Evolutionary conservation across 2,888 invertebrate genomes (phyloP), one percentile per base, ranked within the genome.

Genomic region (Troglohyphantes excavatus): DNA sequence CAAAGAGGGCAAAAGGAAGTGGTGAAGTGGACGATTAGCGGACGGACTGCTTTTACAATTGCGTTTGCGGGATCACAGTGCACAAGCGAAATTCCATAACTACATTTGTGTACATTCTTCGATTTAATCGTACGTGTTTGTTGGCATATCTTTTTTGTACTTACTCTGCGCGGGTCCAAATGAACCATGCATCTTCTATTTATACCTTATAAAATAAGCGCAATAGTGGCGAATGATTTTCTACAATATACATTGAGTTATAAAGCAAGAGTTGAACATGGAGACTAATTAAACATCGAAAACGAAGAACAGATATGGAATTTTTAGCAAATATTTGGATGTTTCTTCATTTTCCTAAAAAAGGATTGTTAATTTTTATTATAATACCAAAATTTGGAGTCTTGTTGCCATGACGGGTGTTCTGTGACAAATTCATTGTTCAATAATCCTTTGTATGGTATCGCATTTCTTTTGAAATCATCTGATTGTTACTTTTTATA

Each of bases 1-100:
- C 59, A 86, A 86, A 39, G 78, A 84, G 2, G 75, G 65, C n/a
- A 85, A 85, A 27, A 83, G 63, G 75, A 75, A 46, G 65, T 75
- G 73, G 73, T 84, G 53, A n/a, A 6, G 9, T 61, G 23, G 21
- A 63, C 11, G 6, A 27, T 27, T 13, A 11, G 21, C 53, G 46
- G 29, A 67, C 6, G 67, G 43, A 65, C 61, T 39, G 43, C 39
- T 78, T 78, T 78, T 78, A 21, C 61, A 75, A 75, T 13, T 19
- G 5, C 53, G 43, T 73, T 73, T 73, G 29, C 21, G 59, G 27
- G 13, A n/a, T 27, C 53, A 11, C 23, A 39, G 33, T 63, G 65
- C 78, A 63, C 19, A 78, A 78, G 11, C 39, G 26, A 26, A 39
- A 78, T 33, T 78, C 33, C 39, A 68, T 65, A 39, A 26, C 78